phyloP scores from a whole-genome alignment of 2,797 vertebrate species.

The Cossypha polioptera region DNA sequence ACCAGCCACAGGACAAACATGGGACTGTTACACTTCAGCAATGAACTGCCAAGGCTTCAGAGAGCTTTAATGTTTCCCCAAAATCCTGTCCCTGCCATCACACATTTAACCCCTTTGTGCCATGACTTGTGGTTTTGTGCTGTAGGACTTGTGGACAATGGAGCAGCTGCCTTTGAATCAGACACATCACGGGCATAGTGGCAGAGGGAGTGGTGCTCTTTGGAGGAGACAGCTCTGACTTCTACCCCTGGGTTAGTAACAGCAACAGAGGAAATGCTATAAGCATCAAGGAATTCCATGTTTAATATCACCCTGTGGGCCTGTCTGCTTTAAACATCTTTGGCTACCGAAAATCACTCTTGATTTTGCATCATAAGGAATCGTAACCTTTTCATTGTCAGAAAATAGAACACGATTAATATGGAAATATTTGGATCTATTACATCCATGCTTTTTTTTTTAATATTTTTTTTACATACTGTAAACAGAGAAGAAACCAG shows the following conservation, averaged over 20 bases:
- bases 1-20: accelerated
- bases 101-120: not conserved
- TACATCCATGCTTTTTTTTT: too few species aligned
- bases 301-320: not conserved
- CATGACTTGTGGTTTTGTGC: not conserved
- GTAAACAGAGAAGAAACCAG: not conserved
- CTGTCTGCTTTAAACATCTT: not conserved
- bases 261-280: not conserved
- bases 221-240: not conserved
- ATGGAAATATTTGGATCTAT: not conserved
- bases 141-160: accelerated
- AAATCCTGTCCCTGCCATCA: not conserved
- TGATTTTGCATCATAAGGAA: not conserved
- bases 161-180: not conserved
- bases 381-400: not conserved
- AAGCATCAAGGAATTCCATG: not conserved
- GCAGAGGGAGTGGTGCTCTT: not conserved
- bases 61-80: not conserved
- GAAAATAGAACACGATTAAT: not conserved
- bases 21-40: not conserved
- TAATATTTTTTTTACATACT: not conserved
- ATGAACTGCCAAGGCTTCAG: not conserved
- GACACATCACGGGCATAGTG: too few species aligned
- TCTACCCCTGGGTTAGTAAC: accelerated
- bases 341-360: not conserved